phyloP scores from a whole-genome alignment of 2,113 vertebrate genomes.

The Cyprinus carpio region DNA sequence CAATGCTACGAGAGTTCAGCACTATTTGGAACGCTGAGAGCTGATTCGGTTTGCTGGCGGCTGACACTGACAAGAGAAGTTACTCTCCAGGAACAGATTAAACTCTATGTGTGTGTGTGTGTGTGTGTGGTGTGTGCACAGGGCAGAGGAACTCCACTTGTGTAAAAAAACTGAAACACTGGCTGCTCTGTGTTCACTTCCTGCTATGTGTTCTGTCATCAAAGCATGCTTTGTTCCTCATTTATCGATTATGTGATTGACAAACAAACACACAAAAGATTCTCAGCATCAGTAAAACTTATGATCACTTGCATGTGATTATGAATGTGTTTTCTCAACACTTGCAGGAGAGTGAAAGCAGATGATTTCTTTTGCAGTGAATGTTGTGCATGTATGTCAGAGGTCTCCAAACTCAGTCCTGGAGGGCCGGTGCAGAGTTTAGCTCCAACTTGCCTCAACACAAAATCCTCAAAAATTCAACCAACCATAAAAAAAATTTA shows the following conservation, averaged over 20 bases:
- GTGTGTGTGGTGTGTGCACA: background rate
- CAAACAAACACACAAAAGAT: background rate
- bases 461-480: no score
- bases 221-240: slow-evolving; percentile 21
- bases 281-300: background rate
- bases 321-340: background rate
- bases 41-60: slow-evolving; percentile 24
- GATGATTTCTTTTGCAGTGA: background rate
- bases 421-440: no score
- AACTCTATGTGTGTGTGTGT: background rate
- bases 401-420: no score
- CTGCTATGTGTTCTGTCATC: background rate
- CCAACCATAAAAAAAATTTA: no score
- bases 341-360: background rate
- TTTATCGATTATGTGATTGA: background rate
- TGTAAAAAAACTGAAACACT: slow-evolving; percentile 30
- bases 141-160: slow-evolving; percentile 15
- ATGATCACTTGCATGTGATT: background rate
- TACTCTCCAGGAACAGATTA: slow-evolving; percentile 44
- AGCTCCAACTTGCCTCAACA: no score
- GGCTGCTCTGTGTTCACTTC: slow-evolving; percentile 30
- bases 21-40: background rate
- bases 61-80: slow-evolving; percentile 26
- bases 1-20: background rate
- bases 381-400: background rate